A percentile compares a stretch with the other conserved stretches of the same genome.
Conservation (phyloP, 2,797 vertebrate species). For the Hirundo rustica region DNA sequence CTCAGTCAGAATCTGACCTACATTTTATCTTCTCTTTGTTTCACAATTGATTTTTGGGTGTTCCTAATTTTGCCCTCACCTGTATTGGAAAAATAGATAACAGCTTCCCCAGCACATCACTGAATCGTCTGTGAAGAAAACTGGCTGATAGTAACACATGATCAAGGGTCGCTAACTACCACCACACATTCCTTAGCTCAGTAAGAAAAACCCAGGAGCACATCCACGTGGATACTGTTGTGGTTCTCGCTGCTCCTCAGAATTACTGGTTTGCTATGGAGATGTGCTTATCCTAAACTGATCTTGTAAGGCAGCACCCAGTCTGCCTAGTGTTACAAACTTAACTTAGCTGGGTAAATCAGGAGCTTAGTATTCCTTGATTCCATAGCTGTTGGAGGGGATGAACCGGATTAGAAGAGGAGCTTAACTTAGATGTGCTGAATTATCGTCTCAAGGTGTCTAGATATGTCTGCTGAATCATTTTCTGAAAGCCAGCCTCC, state of each 20-base stretch:
- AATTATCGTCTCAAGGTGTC: background rate
- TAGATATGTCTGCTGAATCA: background rate
- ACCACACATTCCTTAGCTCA: background rate
- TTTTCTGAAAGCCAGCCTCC: background rate
- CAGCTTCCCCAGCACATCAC: background rate
- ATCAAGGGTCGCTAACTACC: background rate
- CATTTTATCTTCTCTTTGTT: constrained; percentile 24
- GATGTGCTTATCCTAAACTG: background rate
- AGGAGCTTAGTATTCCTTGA: background rate
- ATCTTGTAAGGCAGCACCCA: background rate
- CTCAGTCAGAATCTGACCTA: constrained; percentile 26
- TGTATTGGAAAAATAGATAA: background rate
- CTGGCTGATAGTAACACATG: background rate
- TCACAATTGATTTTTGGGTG: constrained; percentile 10
- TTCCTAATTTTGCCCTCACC: background rate
- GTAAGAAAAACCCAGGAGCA: background rate
- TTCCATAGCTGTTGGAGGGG: background rate
- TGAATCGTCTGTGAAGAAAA: background rate
- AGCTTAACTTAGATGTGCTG: background rate
- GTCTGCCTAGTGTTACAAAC: background rate
- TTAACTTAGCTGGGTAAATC: background rate
- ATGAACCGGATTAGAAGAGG: background rate
- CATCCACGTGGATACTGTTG: background rate
- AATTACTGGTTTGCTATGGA: background rate
- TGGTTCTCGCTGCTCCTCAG: background rate